Evolutionary conservation across 2,888 invertebrate genomes (phyloP).

Genomic region (Cyrtodaria siliqua): DNA sequence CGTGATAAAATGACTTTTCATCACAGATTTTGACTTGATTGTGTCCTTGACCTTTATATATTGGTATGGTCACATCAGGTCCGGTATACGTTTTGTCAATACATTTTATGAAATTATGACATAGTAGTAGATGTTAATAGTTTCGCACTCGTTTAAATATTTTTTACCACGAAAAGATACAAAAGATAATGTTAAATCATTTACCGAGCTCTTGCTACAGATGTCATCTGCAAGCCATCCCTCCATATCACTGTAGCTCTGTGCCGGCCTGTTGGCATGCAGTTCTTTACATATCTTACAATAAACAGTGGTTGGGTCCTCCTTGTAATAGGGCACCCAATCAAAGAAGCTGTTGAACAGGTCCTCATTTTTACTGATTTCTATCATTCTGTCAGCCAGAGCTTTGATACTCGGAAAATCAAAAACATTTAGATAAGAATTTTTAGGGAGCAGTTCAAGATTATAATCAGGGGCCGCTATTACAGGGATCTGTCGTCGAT

Average conservation of each 20-base stretch:
- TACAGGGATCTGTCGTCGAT: slow-evolving; percentile 68
- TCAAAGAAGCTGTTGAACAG: slow-evolving; percentile 71
- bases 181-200: too few relatives aligned
- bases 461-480: slow-evolving; percentile 68
- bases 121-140: too few relatives aligned
- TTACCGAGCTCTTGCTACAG: slow-evolving; percentile 57
- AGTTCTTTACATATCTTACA: slow-evolving; percentile 74
- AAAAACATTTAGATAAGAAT: slow-evolving; percentile 64
- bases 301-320: slow-evolving; percentile 52
- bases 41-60: too few relatives aligned
- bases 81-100: too few relatives aligned
- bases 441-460: slow-evolving; percentile 42
- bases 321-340: slow-evolving; percentile 68
- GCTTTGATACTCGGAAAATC: slow-evolving; percentile 63
- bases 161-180: too few relatives aligned
- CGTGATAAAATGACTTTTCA: too few relatives aligned
- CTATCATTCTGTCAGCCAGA: slow-evolving; percentile 64
- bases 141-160: too few relatives aligned
- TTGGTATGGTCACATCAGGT: too few relatives aligned
- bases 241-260: slow-evolving; percentile 63
- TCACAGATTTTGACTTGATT: too few relatives aligned
- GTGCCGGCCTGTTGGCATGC: slow-evolving; percentile 62
- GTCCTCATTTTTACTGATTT: slow-evolving; percentile 63
- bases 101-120: too few relatives aligned
- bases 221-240: slow-evolving; percentile 67